Evolutionary conservation across 92 coral and sea anemone genomes (phyloP).

Genomic region (Zoanthus sociatus): DNA sequence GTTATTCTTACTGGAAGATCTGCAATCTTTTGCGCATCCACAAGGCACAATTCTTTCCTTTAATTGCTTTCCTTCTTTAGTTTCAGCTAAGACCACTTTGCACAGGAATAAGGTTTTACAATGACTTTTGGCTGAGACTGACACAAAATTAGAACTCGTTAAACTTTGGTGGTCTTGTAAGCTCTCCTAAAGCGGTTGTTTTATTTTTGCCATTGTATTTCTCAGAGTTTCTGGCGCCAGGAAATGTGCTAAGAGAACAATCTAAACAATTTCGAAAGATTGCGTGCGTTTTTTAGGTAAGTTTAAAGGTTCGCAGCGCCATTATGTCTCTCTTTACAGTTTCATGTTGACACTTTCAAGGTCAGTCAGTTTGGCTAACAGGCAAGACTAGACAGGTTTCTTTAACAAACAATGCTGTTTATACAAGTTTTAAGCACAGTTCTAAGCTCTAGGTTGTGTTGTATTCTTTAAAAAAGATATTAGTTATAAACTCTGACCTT

Average conservation of each 20-base stretch:
- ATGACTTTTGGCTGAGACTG: background rate
- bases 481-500: background rate
- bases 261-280: constrained; percentile 42
- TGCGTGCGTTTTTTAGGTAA: constrained; percentile 37
- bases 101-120: background rate
- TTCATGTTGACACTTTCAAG: constrained; percentile 39
- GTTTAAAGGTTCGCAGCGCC: constrained; percentile 37
- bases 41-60: background rate
- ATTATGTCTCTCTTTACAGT: constrained; percentile 19
- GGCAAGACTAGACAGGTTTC: constrained; percentile 39
- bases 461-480: background rate
- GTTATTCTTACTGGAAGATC: background rate
- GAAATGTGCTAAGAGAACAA: constrained; percentile 38
- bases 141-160: background rate
- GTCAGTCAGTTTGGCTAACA: constrained; percentile 18
- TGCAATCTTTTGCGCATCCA: background rate
- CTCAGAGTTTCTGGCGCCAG: constrained; percentile 47
- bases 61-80: background rate
- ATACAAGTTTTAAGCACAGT: background rate
- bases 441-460: background rate
- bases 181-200: constrained; percentile 26
- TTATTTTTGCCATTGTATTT: constrained; percentile 36
- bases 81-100: background rate
- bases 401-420: constrained; percentile 45
- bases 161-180: constrained; percentile 5